phyloP scores from a whole-genome alignment of 1,140 invertebrate species.

The Asbolus verrucosus region DNA sequence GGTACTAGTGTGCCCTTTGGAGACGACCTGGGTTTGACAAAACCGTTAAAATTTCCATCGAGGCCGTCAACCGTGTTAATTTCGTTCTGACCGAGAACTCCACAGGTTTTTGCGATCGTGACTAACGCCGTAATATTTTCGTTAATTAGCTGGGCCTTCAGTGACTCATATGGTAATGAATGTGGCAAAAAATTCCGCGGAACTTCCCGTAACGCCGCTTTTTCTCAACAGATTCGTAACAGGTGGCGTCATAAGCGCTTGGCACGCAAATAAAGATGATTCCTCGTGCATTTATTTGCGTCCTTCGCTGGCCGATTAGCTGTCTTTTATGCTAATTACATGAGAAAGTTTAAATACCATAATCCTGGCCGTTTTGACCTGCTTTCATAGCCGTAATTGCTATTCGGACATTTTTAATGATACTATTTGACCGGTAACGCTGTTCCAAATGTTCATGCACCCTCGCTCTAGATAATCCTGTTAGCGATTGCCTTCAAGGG shows the following conservation, averaged over 20 bases:
- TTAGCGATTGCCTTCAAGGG: no score
- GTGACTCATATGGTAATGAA: conserved; percentile 5
- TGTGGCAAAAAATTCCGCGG: conserved; percentile 28
- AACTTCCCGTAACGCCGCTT: not conserved
- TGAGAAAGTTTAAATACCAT: conserved; percentile 26
- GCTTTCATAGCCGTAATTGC: conserved; percentile 15
- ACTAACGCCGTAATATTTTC: conserved; percentile 4
- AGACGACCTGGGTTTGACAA: no score
- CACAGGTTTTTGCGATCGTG: not conserved
- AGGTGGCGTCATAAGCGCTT: not conserved
- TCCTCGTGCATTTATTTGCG: not conserved
- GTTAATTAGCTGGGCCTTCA: not conserved
- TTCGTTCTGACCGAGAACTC: no score
- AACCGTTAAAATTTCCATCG: no score
- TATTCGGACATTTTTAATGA: conserved; percentile 27
- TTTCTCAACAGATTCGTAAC: not conserved
- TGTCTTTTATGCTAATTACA: conserved; percentile 9
- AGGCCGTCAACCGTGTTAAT: no score
- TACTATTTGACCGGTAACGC: conserved; percentile 13
- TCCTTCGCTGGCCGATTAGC: not conserved
- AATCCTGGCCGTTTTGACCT: conserved; percentile 16
- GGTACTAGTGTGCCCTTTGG: no score
- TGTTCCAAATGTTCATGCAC: conserved; percentile 8
- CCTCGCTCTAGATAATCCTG: no score
- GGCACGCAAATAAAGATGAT: conserved; percentile 28